Base-by-base conservation (phyloP, 2,888 invertebrate genomes). In the Trissoscelio sp. region DNA sequence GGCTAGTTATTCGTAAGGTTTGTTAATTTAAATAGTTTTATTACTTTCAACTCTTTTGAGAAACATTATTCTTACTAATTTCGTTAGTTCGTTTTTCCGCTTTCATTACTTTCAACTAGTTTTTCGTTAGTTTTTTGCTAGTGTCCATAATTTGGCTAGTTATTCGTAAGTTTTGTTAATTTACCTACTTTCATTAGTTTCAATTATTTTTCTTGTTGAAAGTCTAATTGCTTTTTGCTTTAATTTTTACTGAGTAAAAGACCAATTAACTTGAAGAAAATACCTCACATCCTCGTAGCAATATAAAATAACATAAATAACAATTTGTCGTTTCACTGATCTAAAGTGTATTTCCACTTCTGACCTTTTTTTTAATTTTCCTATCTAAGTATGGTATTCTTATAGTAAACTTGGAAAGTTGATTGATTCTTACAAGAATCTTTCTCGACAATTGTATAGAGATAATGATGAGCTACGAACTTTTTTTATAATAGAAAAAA, bases 321-420 rank as follows among this genome's bases (percentile, higher is more conserved):
- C 67, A 42, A 67, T 67, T 67, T 67, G 55, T 67, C 53, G 18
- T 57, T 69, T 46, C 46, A 57, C 57, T 12, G 12, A 57, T 66
- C 39, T 39, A 22, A 39, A 16, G 24, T 42, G 28, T 44, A 28
- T 24, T 18, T 44, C 44, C 12, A 37, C 9, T 48, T 11, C 3
- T 3, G 16, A 5, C 16, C 42, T 16, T 16, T 11, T 34, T 55
- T 55, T 58, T 60, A 60, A 16, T 39, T 28, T 20, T 9, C 9
- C 60, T n/a, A 12, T 62, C 28, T 57, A 55, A 57, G 37, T 64
- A 64, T 34, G 57, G 31, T 4, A 9, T 46, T 11, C 57, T 55
- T 37, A 18, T 64, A 64, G 66, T 74, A 62, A 53, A 53, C 73
- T 64, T 62, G 42, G 74, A 74, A 64, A 74, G 57, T 64, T 37